Base-by-base conservation (phyloP, 2,113 vertebrate species). In the Callaeas wilsoni region DNA sequence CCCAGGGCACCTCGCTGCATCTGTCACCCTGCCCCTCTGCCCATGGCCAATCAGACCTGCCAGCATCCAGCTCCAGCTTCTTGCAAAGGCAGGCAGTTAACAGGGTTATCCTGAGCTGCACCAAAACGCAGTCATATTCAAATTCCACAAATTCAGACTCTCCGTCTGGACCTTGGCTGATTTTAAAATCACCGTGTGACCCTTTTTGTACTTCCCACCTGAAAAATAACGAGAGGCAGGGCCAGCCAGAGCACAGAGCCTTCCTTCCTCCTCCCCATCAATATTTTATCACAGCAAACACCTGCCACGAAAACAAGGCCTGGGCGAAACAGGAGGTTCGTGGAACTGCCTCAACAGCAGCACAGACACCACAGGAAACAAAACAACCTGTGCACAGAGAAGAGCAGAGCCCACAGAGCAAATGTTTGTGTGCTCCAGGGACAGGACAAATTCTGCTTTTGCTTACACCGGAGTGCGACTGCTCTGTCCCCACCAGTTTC, bases 211-310 rank as follows among this genome's bases (percentile, higher is more conserved):
- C 91, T 46, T 94, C 81, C 67, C 62, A 82, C 49, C 87, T 90
- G 83, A 49, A 79, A 93, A 92, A 82, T 3, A 85, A 53, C 0
- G 1, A 63, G 78, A 90, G 90, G 75, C 35, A 82, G 63, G 50
- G 69, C 41, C 60, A 68, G 84, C 30, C 22, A 32, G 53, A 81
- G 85, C 80, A 68, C 37, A 5, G 65, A 95, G 57, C 90, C 84
- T 96, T 70, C 87, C 95, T 96, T 92, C 90, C 94, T 96, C 94
- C 86, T 96, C 89, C 73, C 65, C 33, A 8, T 73, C 95, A 79
- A 87, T 89, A 63, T 89, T 96, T 96, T 94, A 96, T 94, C 95
- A 94, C 70, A 44, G 83, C 76, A 41, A 96, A 96, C 96, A 96
- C 93, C 94, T 96, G 96, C 74, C 92, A 87, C 4, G 35, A 77